phyloP scores from a whole-genome alignment of 2,888 invertebrate species.

The Leptura quadrifasciata region DNA sequence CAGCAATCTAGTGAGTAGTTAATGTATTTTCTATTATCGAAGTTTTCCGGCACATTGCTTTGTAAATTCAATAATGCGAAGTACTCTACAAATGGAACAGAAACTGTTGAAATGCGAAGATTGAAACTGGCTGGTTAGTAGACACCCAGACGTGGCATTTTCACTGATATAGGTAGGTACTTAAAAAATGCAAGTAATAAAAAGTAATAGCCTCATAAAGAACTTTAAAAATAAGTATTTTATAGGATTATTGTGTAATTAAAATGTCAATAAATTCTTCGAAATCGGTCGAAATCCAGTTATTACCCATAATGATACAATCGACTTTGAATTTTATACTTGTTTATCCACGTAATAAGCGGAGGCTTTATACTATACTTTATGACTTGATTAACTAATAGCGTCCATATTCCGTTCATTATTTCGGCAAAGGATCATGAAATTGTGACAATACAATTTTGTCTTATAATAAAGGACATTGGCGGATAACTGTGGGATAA shows the following conservation, averaged over 20 bases:
- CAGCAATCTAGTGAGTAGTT: slow-evolving; percentile 3
- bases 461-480: too few relatives aligned
- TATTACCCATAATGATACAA: slow-evolving; percentile 8
- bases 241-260: slow-evolving; percentile 4
- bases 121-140: background rate
- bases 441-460: too few relatives aligned
- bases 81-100: background rate
- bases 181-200: slow-evolving; percentile 1
- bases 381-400: slow-evolving; percentile 12
- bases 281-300: slow-evolving; percentile 11
- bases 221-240: background rate
- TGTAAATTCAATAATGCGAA: background rate
- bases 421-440: too few relatives aligned
- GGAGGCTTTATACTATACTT: background rate
- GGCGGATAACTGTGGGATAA: too few relatives aligned
- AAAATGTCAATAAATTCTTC: slow-evolving; percentile 11
- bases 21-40: background rate
- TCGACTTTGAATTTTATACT: background rate
- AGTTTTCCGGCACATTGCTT: slow-evolving; percentile 3
- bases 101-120: background rate
- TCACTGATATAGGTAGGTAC: background rate
- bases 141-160: background rate
- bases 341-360: too few relatives aligned
- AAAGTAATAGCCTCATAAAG: slow-evolving; percentile 15
- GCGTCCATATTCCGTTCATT: too few relatives aligned